These are phyloP conservation scores for Chiloscyllium plagiosum DNA, from an alignment of 2,113 vertebrate genomes.

Conservation along the genomic window DNA sequence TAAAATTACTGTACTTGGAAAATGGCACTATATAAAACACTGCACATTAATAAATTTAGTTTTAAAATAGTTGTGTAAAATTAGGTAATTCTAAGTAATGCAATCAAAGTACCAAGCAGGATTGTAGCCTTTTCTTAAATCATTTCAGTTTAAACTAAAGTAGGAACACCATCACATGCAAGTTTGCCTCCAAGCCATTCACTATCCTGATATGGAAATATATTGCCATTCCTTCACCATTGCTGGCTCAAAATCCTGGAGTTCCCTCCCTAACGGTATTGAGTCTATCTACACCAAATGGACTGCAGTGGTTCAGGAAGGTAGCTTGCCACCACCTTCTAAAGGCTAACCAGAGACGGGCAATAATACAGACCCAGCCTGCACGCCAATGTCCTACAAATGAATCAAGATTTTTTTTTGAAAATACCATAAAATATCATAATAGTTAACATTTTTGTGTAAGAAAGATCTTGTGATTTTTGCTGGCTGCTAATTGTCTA, in stretches of 20 bases:
- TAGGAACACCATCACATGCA: too few species aligned
- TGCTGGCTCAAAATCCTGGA: too few species aligned
- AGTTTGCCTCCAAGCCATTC: too few species aligned
- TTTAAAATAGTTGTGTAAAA: not conserved
- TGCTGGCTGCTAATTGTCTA: not conserved
- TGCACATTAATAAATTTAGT: not conserved
- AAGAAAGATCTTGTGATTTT: not conserved
- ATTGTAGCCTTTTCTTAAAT: not conserved
- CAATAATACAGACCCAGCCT: too few species aligned
- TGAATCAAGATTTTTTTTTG: not conserved
- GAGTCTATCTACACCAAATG: too few species aligned
- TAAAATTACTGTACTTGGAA: not conserved
- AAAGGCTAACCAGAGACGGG: too few species aligned
- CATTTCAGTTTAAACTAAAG: not conserved
- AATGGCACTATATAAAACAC: not conserved
- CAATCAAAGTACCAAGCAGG: not conserved
- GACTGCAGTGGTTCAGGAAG: too few species aligned
- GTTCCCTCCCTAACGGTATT: too few species aligned
- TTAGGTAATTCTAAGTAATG: not conserved
- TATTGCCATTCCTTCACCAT: too few species aligned
- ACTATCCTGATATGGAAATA: too few species aligned
- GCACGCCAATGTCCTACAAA: too few species aligned
- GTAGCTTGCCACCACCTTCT: too few species aligned
- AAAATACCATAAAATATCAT: not conserved
- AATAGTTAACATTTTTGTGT: not conserved